phyloP scores from a whole-genome alignment of 2,797 vertebrate genomes.

The Thalassophryne amazonica region DNA sequence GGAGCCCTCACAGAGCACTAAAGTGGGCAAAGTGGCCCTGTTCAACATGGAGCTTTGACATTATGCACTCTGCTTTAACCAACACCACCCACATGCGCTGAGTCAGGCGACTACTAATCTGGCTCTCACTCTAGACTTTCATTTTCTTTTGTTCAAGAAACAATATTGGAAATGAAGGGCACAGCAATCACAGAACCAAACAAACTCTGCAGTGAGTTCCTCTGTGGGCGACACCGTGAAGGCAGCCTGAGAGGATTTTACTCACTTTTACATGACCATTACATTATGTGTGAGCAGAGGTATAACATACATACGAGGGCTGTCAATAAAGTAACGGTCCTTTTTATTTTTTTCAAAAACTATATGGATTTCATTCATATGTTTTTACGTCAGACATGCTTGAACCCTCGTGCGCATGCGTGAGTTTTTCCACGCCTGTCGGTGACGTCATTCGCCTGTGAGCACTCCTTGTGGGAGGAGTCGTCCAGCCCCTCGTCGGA shows the following conservation, averaged over 20 bases:
- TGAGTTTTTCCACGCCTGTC: too few relatives aligned
- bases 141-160: constrained; percentile 29
- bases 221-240: background rate
- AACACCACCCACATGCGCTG: constrained; percentile 17
- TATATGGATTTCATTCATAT: too few relatives aligned
- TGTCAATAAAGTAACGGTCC: too few relatives aligned
- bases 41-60: background rate
- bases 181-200: background rate
- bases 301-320: too few relatives aligned
- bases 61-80: constrained; percentile 11
- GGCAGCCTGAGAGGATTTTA: background rate
- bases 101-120: constrained; percentile 12
- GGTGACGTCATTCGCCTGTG: too few relatives aligned
- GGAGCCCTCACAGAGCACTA: constrained; percentile 24
- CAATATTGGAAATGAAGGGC: constrained; percentile 21
- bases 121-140: constrained; percentile 7
- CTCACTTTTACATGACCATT: constrained; percentile 4
- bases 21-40: constrained; percentile 19
- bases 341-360: too few relatives aligned
- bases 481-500: too few relatives aligned
- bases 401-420: too few relatives aligned
- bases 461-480: too few relatives aligned
- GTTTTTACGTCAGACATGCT: too few relatives aligned
- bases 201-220: background rate
- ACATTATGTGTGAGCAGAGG: background rate